Percentiles rank a stretch among this genome's conserved stretches.
Conservation (phyloP, 1,140 invertebrate genomes). For the Listronotus oregonensis region DNA sequence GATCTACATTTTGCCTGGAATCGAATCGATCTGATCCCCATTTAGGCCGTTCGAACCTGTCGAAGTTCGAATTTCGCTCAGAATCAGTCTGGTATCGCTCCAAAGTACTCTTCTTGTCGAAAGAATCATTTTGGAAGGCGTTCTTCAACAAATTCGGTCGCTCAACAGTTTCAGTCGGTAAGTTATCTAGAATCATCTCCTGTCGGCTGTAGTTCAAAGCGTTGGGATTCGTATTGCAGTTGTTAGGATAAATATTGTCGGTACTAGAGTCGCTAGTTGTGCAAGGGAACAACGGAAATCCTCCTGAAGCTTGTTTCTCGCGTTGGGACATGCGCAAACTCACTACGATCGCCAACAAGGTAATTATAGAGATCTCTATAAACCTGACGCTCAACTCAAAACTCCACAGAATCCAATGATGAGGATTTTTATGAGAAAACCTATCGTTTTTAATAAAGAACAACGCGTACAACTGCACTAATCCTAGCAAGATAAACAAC, state of each 20-base stretch:
- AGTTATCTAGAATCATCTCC: constrained; percentile 62
- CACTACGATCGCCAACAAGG: constrained; percentile 80
- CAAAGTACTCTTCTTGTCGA: constrained; percentile 62
- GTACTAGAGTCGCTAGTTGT: constrained; percentile 77
- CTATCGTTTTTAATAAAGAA: constrained; percentile 68
- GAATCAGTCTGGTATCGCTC: constrained; percentile 54
- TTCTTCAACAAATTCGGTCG: constrained; percentile 58
- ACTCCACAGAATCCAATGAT: constrained; percentile 86
- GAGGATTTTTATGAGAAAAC: constrained; percentile 57
- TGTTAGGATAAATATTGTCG: constrained; percentile 81
- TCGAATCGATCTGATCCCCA: constrained; percentile 54
- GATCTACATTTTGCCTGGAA: constrained; percentile 44
- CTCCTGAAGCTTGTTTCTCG: constrained; percentile 67
- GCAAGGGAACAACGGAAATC: constrained; percentile 77
- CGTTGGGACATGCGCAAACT: constrained; percentile 68
- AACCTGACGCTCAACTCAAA: constrained; percentile 83
- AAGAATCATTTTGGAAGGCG: constrained; percentile 57
- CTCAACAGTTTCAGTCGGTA: constrained; percentile 58
- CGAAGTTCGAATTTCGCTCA: constrained; percentile 46
- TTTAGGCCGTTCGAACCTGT: constrained; percentile 54
- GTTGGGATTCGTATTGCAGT: constrained; percentile 84
- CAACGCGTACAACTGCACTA: constrained; percentile 81
- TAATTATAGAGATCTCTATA: constrained; percentile 82
- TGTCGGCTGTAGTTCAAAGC: constrained; percentile 79
- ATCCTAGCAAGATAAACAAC: constrained; percentile 79